Percentiles rank a stretch among this genome's conserved stretches.
phyloP scores from a whole-genome alignment of 1,140 invertebrate genomes.

The Leptinotarsa defecta region DNA sequence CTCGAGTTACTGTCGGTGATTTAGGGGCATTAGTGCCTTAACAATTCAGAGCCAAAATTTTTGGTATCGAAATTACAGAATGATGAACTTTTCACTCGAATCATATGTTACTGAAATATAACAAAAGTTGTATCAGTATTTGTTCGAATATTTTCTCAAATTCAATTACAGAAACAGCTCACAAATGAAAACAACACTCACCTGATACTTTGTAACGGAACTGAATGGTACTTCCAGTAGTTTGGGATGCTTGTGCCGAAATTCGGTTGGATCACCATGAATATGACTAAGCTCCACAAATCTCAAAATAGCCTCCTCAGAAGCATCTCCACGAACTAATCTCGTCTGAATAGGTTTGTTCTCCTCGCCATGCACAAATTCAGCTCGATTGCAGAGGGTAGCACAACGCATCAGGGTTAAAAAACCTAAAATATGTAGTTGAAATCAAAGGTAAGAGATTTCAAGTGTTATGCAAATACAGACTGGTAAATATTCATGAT shows the following conservation, averaged over 20 bases:
- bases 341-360: slow-evolving; percentile 60
- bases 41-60: no score
- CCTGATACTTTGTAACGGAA: slow-evolving; percentile 64
- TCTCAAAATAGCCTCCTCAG: slow-evolving; percentile 79
- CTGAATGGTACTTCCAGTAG: slow-evolving; percentile 84
- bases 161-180: no score
- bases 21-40: no score
- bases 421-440: slow-evolving; percentile 34
- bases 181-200: slow-evolving; percentile 25
- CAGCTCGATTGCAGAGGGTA: slow-evolving; percentile 78
- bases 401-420: slow-evolving; percentile 67
- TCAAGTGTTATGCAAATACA: background rate
- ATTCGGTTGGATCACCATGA: slow-evolving; percentile 61
- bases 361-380: slow-evolving; percentile 72
- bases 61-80: no score
- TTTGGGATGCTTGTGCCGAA: slow-evolving; percentile 69
- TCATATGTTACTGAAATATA: no score
- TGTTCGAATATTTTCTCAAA: no score
- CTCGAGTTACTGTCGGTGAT: no score
- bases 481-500: background rate
- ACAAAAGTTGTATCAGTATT: no score
- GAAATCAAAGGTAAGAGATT: background rate
- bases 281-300: slow-evolving; percentile 73
- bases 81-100: no score
- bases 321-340: slow-evolving; percentile 78